These are phyloP conservation scores for Teleogryllus oceanicus DNA, from an alignment of 2,888 invertebrate genomes.

Conservation along the genomic window DNA sequence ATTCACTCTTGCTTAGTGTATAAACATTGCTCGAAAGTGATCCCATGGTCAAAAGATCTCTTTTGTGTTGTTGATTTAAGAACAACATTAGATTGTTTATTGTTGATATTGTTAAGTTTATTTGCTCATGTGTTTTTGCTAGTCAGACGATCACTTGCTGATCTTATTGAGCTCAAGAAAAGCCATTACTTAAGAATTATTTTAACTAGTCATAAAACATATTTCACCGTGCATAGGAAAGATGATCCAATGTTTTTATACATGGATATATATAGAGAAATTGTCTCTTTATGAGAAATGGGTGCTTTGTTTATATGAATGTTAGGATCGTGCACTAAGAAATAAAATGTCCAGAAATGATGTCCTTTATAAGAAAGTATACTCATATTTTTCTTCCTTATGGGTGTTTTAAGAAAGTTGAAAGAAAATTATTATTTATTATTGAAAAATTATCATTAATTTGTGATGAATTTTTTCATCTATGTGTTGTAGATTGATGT, in stretches of 20 bases:
- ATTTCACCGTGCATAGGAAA: background rate
- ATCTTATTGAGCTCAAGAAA: slow-evolving; percentile 18
- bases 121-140: slow-evolving; percentile 29
- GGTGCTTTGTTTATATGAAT: slow-evolving; percentile 22
- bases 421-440: no score
- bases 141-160: slow-evolving; percentile 25
- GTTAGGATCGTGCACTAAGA: background rate
- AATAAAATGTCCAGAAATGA: slow-evolving; percentile 22
- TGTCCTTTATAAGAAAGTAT: background rate
- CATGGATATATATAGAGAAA: background rate
- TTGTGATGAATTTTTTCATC: no score
- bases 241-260: background rate
- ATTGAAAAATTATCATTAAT: no score
- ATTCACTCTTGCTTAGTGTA: background rate
- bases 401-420: no score
- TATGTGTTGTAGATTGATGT: no score
- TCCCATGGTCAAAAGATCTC: slow-evolving; percentile 27
- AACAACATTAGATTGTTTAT: slow-evolving; percentile 25
- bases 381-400: no score
- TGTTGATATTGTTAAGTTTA: slow-evolving; percentile 29
- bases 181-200: slow-evolving; percentile 26
- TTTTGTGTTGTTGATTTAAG: slow-evolving; percentile 24
- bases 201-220: slow-evolving; percentile 27
- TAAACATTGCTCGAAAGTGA: background rate
- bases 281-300: slow-evolving; percentile 12